Conservation (phyloP, 2,797 vertebrate species). For the Clarias laeviceps region DNA sequence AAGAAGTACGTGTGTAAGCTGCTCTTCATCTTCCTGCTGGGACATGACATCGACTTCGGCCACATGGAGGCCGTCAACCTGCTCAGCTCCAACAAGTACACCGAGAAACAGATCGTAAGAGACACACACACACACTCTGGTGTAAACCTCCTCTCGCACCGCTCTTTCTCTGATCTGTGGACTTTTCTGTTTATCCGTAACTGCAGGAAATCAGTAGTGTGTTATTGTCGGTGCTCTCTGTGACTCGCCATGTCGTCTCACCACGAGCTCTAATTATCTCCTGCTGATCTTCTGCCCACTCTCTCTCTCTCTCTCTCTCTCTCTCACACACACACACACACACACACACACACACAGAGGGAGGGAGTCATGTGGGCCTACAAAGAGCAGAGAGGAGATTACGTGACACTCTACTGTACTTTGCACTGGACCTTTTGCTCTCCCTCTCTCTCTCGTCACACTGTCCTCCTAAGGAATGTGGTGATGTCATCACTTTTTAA, state of each 20-base stretch:
- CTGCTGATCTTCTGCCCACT: constrained; percentile 40
- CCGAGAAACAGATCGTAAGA: constrained; percentile 90
- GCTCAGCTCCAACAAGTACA: constrained; percentile 92
- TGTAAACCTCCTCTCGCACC: neutral
- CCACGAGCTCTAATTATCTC: constrained; percentile 53
- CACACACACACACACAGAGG: constrained; percentile 7
- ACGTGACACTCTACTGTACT: neutral
- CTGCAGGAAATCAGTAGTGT: constrained; percentile 5
- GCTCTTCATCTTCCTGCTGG: constrained; percentile 91
- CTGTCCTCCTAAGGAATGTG: constrained; percentile 34
- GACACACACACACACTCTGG: neutral
- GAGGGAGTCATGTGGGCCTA: neutral
- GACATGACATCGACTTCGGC: constrained; percentile 90
- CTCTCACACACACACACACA: constrained; percentile 4
- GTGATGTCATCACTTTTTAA: constrained; percentile 31
- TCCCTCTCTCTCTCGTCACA: neutral
- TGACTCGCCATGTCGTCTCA: constrained; percentile 35
- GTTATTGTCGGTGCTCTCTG: constrained; percentile 22
- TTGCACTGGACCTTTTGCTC: neutral
- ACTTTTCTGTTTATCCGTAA: neutral
- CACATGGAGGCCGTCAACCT: constrained; percentile 94
- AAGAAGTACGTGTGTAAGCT: constrained; percentile 92
- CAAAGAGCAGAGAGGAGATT: constrained; percentile 3
- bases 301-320: neutral
- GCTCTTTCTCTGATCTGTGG: neutral